These are phyloP conservation scores for Pseudolaguvia tuberculata DNA, from an alignment of 2,113 vertebrate species.

Conservation along the genomic window DNA sequence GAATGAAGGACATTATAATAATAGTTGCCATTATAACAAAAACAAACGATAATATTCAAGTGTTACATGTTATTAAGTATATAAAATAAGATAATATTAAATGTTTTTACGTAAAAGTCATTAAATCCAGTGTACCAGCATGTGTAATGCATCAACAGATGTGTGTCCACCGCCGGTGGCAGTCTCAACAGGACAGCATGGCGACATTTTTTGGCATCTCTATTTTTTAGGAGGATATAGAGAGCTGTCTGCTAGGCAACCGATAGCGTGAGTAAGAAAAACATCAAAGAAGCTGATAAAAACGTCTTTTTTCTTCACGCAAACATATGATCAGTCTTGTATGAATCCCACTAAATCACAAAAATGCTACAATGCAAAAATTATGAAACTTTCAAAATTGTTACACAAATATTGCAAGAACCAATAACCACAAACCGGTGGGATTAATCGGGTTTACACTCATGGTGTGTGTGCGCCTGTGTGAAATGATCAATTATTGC, in stretches of 20 bases:
- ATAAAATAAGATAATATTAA: too few relatives aligned
- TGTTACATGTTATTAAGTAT: too few relatives aligned
- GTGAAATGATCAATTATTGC: not conserved
- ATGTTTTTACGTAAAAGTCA: slow-evolving; percentile 14
- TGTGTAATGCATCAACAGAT: slow-evolving; percentile 24
- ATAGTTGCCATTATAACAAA: too few relatives aligned
- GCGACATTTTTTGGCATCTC: slow-evolving; percentile 30
- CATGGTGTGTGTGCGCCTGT: not conserved
- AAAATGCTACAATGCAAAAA: not conserved
- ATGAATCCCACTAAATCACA: not conserved
- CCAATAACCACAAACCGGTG: not conserved
- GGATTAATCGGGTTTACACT: not conserved
- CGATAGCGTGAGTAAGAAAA: not conserved
- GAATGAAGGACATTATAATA: too few relatives aligned
- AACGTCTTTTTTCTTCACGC: not conserved
- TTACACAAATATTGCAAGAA: not conserved
- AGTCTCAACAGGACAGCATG: slow-evolving; percentile 36
- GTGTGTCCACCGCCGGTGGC: slow-evolving; percentile 40
- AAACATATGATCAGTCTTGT: not conserved
- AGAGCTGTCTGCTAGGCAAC: slow-evolving; percentile 27
- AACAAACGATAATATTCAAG: too few relatives aligned
- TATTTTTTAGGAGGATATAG: slow-evolving; percentile 32
- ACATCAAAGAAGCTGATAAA: slow-evolving; percentile 7
- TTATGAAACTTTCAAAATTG: not conserved
- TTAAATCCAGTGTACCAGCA: slow-evolving; percentile 29